phyloP scores from a whole-genome alignment of 2,113 vertebrate species.

The Hassar affinis region DNA sequence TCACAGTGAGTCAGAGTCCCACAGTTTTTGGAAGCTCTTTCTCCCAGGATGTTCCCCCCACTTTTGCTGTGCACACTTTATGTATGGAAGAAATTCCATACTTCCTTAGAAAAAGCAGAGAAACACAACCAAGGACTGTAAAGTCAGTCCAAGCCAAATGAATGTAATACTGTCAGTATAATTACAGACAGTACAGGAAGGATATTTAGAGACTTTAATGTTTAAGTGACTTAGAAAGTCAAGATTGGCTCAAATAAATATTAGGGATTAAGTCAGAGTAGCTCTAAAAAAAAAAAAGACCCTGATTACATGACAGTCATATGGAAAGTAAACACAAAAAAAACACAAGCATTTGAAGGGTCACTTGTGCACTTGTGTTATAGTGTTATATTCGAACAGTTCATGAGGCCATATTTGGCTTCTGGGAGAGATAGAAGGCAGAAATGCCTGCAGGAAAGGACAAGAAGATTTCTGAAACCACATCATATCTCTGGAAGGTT shows the following conservation, averaged over 20 bases:
- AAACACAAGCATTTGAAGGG: not conserved
- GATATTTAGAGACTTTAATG: not conserved
- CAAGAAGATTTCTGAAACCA: not conserved
- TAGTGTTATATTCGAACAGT: too few relatives aligned
- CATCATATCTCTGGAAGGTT: not conserved
- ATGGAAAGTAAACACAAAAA: not conserved
- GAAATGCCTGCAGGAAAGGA: not conserved
- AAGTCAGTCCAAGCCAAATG: not conserved
- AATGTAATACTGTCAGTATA: not conserved
- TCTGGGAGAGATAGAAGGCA: not conserved
- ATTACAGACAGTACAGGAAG: not conserved
- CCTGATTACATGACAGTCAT: not conserved
- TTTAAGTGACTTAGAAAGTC: not conserved
- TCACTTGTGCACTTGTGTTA: too few relatives aligned
- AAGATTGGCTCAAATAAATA: not conserved
- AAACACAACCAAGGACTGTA: not conserved
- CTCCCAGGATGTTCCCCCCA: not conserved
- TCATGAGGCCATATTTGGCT: not conserved
- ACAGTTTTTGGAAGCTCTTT: not conserved
- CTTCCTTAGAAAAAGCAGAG: not conserved
- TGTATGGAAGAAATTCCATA: not conserved
- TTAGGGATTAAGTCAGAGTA: not conserved
- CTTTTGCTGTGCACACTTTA: not conserved
- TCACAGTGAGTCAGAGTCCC: constrained; percentile 3
- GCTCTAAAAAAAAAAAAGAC: not conserved